A percentile compares a stretch with the other conserved stretches of the same genome.
phyloP scores from a whole-genome alignment of 1,140 invertebrate species.

The Cepaea nemoralis region DNA sequence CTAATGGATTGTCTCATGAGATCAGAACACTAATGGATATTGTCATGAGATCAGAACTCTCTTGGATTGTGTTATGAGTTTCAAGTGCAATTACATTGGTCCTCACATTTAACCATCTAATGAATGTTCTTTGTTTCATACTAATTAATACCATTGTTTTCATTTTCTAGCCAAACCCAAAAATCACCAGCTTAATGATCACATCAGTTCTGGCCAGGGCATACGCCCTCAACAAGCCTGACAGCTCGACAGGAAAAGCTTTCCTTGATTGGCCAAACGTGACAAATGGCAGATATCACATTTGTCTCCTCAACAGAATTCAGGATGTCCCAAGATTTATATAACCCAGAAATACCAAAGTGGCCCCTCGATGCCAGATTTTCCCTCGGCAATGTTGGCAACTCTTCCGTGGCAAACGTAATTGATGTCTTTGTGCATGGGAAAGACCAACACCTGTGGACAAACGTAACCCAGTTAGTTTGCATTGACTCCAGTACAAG shows the following conservation, averaged over 20 bases:
- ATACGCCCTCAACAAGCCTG: constrained; percentile 9
- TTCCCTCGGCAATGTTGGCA: constrained; percentile 13
- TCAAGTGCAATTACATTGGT: too few relatives aligned
- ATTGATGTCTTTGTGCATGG: not conserved
- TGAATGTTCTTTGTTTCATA: not conserved
- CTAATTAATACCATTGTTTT: not conserved
- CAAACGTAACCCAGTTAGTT: constrained; percentile 28
- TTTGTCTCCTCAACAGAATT: constrained; percentile 24
- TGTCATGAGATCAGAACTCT: too few relatives aligned
- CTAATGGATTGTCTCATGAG: too few relatives aligned
- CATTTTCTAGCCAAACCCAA: constrained; percentile 12
- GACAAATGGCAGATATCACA: not conserved
- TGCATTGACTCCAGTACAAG: constrained; percentile 36
- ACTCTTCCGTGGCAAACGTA: constrained; percentile 18
- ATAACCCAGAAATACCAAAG: constrained; percentile 10
- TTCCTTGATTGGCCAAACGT: constrained; percentile 19
- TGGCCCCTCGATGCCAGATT: constrained; percentile 26
- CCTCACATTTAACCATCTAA: not conserved
- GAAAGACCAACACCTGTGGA: not conserved
- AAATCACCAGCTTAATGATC: constrained; percentile 24
- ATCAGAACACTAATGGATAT: too few relatives aligned
- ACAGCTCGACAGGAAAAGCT: not conserved
- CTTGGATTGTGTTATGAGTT: too few relatives aligned
- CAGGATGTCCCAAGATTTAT: constrained; percentile 19
- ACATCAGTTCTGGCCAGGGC: constrained; percentile 14